Evolutionary conservation across 1,140 invertebrate species (phyloP).

Genomic region (Melanaphis sacchari): DNA sequence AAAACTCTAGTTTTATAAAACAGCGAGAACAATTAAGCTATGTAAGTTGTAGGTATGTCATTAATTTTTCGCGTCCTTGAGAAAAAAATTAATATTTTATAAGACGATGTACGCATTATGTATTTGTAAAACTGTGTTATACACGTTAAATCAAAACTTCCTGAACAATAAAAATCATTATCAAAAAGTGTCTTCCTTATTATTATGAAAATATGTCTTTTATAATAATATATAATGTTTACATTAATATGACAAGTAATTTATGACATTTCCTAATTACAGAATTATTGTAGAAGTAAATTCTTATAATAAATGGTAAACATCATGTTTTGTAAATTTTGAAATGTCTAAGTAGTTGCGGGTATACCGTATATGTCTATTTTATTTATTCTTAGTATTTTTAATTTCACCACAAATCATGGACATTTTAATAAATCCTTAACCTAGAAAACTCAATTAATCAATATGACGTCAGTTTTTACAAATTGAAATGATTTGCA

Average conservation of each 20-base stretch:
- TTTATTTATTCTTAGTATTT: not conserved
- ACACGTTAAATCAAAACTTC: slow-evolving; percentile 1
- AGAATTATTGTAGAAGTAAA: not conserved
- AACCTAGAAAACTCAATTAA: slow-evolving; percentile 44
- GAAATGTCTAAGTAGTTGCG: not conserved
- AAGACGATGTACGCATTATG: slow-evolving; percentile 3
- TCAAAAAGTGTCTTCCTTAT: slow-evolving; percentile 16
- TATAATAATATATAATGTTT: not conserved
- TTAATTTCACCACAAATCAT: slow-evolving; percentile 28
- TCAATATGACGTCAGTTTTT: slow-evolving; percentile 46
- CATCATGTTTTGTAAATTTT: not conserved
- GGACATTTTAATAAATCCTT: slow-evolving; percentile 45
- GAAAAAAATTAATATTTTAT: slow-evolving; percentile 29
- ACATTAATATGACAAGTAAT: not conserved
- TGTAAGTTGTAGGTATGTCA: slow-evolving; percentile 27
- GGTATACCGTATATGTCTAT: not conserved
- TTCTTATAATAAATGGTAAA: not conserved
- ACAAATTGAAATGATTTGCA: slow-evolving; percentile 52
- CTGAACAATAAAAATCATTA: slow-evolving; percentile 38
- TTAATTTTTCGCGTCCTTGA: slow-evolving; percentile 45
- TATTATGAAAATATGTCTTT: not conserved
- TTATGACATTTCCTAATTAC: not conserved
- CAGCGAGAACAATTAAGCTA: not conserved
- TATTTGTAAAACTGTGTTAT: not conserved
- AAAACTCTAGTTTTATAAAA: not conserved